Base-by-base conservation (phyloP, 1,140 invertebrate species). In the Calycopis cecrops region DNA sequence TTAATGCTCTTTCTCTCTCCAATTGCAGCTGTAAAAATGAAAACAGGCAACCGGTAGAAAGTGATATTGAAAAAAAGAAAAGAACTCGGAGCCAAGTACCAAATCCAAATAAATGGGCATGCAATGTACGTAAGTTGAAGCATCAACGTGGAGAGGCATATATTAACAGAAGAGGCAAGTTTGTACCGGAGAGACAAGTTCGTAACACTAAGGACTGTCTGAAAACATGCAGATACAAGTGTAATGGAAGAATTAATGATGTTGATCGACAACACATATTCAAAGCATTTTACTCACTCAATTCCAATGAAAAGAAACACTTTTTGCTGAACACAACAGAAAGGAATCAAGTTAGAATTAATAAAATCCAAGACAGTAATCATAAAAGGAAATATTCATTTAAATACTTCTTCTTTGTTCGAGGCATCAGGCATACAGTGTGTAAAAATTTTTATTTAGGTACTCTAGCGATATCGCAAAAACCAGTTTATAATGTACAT, bases 401-500 rank as follows among this genome's bases (percentile, higher is more conserved):
- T 53, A 85, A 82, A 63, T 87, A 87, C 69, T 87, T 81, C 67
- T 87, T 87, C 37, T 17, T 76, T 55, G 64, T 87, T 1, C 64
- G 80, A 61, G 71, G 71, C 9, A 62, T 76, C 1, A 69, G 72
- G 9, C 69, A 83, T 68, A 72, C 67, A 3, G 81, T 87, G 0
- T 87, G 83, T 60, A 87, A 87, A 62, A 79, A 83, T 59, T 87
- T 87, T 60, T 87, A 87, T 60, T 72, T 87, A 68, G 83, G 81
- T 9, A 87, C 83, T 1, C 53, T 87, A 61, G 70, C 81, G 6
- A 87, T 87, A 75, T 87, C 84, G 0, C 84, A 87, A 33, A 82
- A 83, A 33, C 84, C 79, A 8, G 71, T 85, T 16, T 87, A 87
- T 53, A 87, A 87, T 69, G 83, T 87, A 1, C 83, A 87, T 71